Evolutionary conservation across 2,888 invertebrate genomes (phyloP).

Genomic region (Microctonus aethiopoides): DNA sequence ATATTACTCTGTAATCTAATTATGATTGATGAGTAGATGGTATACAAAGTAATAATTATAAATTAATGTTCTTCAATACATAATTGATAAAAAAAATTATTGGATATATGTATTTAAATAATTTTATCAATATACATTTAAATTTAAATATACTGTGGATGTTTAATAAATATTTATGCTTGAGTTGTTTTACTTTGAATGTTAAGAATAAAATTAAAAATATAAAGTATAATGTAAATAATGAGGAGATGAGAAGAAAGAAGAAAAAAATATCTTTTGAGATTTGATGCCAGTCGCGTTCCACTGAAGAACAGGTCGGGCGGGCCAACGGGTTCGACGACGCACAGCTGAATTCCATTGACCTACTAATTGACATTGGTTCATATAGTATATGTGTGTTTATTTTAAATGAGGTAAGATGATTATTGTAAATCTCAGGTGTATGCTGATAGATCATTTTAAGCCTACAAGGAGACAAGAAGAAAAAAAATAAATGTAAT

Average conservation of each 20-base stretch:
- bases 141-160: too few species aligned
- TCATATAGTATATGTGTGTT: neutral
- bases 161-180: neutral
- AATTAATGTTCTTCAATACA: too few species aligned
- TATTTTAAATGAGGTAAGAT: neutral
- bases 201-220: neutral
- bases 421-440: neutral
- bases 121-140: neutral
- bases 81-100: too few species aligned
- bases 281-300: slow-evolving; percentile 37
- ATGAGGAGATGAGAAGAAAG: neutral
- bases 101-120: neutral
- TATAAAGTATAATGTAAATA: neutral
- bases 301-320: slow-evolving; percentile 41
- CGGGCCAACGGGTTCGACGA: slow-evolving; percentile 48
- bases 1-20: too few species aligned
- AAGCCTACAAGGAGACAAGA: neutral
- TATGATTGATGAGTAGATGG: too few species aligned
- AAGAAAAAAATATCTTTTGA: slow-evolving; percentile 29
- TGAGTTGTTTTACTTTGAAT: neutral
- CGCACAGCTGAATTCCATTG: slow-evolving; percentile 61
- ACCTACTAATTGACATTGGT: slow-evolving; percentile 54
- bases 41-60: too few species aligned
- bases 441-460: too few species aligned
- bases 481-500: neutral